Percentiles rank a stretch among this genome's conserved stretches.
Evolutionary conservation across 1,140 invertebrate species (phyloP).

Genomic region (Cyrtorhinus lividipennis): DNA sequence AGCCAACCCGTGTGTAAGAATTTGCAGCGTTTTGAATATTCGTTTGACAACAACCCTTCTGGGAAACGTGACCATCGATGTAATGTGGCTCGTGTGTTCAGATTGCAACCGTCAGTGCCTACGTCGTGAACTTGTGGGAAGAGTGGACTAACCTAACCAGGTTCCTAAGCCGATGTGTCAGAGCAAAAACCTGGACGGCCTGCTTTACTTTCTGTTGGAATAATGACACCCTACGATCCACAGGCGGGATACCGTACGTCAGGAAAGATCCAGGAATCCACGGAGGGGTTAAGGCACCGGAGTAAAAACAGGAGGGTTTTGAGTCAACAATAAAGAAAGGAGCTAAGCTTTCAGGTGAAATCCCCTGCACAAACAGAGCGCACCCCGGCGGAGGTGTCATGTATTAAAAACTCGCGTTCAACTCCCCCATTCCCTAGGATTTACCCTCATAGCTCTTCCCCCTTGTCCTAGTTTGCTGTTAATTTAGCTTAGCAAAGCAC

Average conservation of each 20-base stretch:
- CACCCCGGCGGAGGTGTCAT: neutral
- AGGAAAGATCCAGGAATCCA: too few species aligned
- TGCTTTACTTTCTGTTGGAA: neutral
- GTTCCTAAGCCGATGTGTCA: neutral
- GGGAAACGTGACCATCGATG: too few species aligned
- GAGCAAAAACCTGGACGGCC: neutral
- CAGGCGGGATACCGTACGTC: too few species aligned
- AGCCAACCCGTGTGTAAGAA: too few species aligned
- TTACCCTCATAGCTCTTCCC: neutral
- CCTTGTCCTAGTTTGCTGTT: neutral
- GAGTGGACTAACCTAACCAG: too few species aligned
- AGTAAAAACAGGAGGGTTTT: neutral
- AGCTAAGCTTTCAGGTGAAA: neutral
- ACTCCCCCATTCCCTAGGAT: neutral
- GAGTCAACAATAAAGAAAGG: slow-evolving; percentile 3
- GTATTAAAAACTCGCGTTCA: neutral
- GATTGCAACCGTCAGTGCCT: too few species aligned
- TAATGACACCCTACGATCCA: neutral
- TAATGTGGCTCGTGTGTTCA: too few species aligned
- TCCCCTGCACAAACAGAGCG: neutral
- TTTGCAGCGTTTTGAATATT: too few species aligned
- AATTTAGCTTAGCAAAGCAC: neutral
- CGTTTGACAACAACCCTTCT: too few species aligned
- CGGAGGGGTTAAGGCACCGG: neutral
- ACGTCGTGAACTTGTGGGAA: too few species aligned